These are phyloP conservation scores for Malurus alboscapulatus DNA, from an alignment of 2,113 vertebrate species.

Conservation along the genomic window DNA sequence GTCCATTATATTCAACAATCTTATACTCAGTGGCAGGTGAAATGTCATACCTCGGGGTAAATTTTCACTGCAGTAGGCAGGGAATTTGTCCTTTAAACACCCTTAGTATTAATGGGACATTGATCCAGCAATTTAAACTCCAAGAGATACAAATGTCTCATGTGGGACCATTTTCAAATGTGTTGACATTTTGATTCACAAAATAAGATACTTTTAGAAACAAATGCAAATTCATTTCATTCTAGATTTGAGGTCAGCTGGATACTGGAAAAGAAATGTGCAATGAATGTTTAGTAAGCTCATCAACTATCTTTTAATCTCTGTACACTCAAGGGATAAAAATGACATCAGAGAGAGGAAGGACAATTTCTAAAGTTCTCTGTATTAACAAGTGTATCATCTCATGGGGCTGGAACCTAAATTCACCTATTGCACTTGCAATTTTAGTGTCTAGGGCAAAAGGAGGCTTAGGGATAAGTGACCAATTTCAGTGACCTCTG, in stretches of 20 bases:
- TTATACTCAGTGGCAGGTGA: constrained; percentile 17
- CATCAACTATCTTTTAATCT: constrained; percentile 19
- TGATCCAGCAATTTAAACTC: constrained; percentile 51
- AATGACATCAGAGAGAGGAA: constrained; percentile 2
- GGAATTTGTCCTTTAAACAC: constrained; percentile 62
- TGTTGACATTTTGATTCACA: constrained; percentile 43
- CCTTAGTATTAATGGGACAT: constrained; percentile 49
- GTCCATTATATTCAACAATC: constrained; percentile 27
- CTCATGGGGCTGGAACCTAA: background rate
- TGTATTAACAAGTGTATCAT: background rate
- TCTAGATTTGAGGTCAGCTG: constrained; percentile 39
- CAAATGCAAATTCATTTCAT: constrained; percentile 41
- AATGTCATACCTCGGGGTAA: constrained; percentile 37
- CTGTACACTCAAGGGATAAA: background rate
- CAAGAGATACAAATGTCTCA: constrained; percentile 15
- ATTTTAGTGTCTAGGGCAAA: background rate
- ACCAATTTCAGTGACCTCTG: background rate
- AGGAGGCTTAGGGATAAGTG: background rate
- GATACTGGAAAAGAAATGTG: constrained; percentile 4
- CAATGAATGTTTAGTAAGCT: background rate
- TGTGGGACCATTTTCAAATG: constrained; percentile 7
- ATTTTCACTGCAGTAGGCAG: constrained; percentile 60
- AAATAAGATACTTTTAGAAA: constrained; percentile 45
- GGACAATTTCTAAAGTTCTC: constrained; percentile 21
- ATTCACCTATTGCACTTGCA: background rate